phyloP scores from a whole-genome alignment of 1,140 invertebrate species.

The Dendrolimus kikuchii region DNA sequence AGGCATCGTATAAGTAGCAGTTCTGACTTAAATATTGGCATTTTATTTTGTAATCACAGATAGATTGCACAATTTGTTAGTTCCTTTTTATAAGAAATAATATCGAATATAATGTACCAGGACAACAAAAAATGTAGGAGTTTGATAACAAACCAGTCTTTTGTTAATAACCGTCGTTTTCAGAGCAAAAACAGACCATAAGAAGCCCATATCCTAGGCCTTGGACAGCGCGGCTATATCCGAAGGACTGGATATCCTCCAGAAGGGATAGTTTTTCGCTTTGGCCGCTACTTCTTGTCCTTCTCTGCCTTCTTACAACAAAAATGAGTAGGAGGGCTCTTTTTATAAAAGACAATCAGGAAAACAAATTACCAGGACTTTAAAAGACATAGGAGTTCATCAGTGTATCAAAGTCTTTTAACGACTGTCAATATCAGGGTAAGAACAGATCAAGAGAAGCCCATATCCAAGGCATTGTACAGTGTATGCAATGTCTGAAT shows the following conservation, averaged over 20 bases:
- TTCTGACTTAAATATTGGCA: too few species aligned
- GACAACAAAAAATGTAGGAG: slow-evolving; percentile 6
- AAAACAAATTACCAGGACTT: slow-evolving; percentile 15
- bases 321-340: slow-evolving; percentile 1
- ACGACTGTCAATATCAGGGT: slow-evolving; percentile 25
- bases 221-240: slow-evolving; percentile 94
- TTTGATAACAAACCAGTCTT: background rate
- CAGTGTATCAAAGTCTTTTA: background rate
- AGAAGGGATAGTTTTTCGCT: slow-evolving; percentile 96
- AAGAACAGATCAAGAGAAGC: slow-evolving; percentile 87
- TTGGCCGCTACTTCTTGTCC: slow-evolving; percentile 93
- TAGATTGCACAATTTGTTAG: too few species aligned
- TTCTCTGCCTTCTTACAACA: slow-evolving; percentile 65
- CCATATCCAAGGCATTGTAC: slow-evolving; percentile 95
- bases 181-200: slow-evolving; percentile 78
- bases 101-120: slow-evolving; percentile 6
- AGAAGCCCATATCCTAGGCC: slow-evolving; percentile 94
- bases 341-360: too few species aligned
- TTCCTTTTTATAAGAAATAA: too few species aligned
- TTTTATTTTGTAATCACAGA: too few species aligned
- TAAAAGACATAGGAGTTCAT: slow-evolving; percentile 1
- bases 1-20: too few species aligned
- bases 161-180: slow-evolving; percentile 15
- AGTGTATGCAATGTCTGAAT: slow-evolving; percentile 93
- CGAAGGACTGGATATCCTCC: slow-evolving; percentile 93